phyloP scores from a whole-genome alignment of 2,113 vertebrate genomes.

The Callocephalon fimbriatum region DNA sequence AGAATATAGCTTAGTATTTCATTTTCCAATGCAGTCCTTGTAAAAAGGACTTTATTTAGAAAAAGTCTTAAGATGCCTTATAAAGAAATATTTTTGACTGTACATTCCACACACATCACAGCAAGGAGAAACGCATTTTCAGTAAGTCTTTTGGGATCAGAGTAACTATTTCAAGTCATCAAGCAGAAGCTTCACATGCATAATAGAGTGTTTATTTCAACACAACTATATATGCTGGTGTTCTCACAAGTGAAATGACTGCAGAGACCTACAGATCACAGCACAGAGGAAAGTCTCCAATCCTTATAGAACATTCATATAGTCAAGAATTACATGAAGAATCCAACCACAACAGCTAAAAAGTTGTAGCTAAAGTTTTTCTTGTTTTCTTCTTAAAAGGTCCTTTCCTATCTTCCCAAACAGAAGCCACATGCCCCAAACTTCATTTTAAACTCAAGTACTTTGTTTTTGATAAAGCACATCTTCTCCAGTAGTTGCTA shows the following conservation, averaged over 20 bases:
- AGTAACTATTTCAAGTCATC: neutral
- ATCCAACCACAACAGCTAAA: neutral
- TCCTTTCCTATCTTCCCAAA: neutral
- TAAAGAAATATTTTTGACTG: neutral
- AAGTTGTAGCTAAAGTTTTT: neutral
- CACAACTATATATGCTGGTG: neutral
- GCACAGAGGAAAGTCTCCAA: neutral
- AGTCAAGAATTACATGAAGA: neutral
- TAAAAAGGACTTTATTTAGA: neutral
- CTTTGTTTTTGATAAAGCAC: neutral
- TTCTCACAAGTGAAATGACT: neutral
- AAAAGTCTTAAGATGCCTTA: neutral
- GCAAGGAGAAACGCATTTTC: neutral
- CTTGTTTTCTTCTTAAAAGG: neutral
- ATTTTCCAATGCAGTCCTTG: neutral
- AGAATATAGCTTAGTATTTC: neutral
- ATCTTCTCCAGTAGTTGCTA: neutral
- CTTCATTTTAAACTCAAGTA: neutral
- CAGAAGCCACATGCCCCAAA: neutral
- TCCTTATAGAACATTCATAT: neutral
- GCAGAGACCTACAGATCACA: neutral
- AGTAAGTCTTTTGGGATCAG: neutral
- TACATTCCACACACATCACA: neutral
- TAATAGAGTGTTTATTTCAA: neutral
- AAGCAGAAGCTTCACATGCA: neutral